A percentile compares a stretch with the other conserved stretches of the same genome.
Evolutionary conservation across 2,888 invertebrate genomes (phyloP).

Genomic region (Fissipunctia ypsillon): DNA sequence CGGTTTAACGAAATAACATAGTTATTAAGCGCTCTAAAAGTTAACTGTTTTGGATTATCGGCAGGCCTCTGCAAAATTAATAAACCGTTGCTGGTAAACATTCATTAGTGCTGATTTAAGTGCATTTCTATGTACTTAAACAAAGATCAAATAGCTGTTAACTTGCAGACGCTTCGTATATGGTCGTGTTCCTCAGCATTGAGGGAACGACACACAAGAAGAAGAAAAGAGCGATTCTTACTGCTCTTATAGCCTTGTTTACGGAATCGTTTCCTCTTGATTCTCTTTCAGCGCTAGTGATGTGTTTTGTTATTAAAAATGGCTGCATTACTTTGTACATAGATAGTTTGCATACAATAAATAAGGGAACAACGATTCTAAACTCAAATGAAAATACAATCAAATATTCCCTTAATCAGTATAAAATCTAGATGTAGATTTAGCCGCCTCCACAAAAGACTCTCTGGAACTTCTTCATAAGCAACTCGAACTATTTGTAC

Average conservation of each 20-base stretch:
- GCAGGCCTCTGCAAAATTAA: constrained; percentile 2
- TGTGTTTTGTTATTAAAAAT: neutral
- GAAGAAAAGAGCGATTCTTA: neutral
- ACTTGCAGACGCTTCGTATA: no score
- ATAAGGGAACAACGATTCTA: neutral
- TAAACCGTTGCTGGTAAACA: neutral
- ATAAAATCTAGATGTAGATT: neutral
- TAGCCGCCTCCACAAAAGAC: neutral
- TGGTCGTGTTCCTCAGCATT: no score
- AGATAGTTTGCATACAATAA: neutral
- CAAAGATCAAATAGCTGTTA: neutral
- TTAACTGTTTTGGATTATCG: constrained; percentile 41
- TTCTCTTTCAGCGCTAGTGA: neutral
- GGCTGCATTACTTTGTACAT: neutral
- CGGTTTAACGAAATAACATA: constrained; percentile 58
- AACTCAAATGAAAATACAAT: neutral
- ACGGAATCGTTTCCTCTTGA: neutral
- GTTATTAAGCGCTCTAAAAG: constrained; percentile 56
- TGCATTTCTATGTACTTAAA: neutral
- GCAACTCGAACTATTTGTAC: constrained; percentile 25
- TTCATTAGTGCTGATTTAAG: neutral
- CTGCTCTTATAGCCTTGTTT: neutral
- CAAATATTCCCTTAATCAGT: neutral
- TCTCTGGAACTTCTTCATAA: constrained; percentile 4
- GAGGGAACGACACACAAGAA: no score